Base-by-base conservation (phyloP, 2,113 vertebrate species). In the Mustela lutreola region DNA sequence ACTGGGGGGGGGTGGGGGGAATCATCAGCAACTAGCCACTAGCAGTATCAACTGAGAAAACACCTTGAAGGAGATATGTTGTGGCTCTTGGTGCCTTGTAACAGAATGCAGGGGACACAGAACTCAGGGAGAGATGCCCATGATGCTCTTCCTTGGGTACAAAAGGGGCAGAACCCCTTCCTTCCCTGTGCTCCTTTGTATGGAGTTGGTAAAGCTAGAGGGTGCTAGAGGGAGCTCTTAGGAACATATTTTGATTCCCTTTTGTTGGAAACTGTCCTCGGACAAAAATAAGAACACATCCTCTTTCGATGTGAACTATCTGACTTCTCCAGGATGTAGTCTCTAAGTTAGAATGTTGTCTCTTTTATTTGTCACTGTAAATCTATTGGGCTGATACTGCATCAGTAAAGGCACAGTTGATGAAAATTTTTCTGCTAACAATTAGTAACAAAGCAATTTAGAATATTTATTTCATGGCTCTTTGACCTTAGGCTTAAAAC, bases 241-340 rank as follows among this genome's bases (percentile, higher is more conserved):
- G 98, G 97, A 98, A 12, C 0, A 26, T 1, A 2, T 67, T 91
- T 33, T 93, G 94, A 89, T 76, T 79, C 96, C 87, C 93, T 98
- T 98, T 98, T 98, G 98, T 98, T 98, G 80, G 98, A 98, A 98
- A 98, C 92, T 97, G 97, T 92, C 97, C 96, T 98, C 82, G 86
- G 94, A 98, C 97, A 96, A 98, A 98, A 98, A 98, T 97, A 98
- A 98, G 97, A 98, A 95, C 82, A 93, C 89, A 97, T 86, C 97
- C 97, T 97, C 95, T 89, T 82, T 97, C 98, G 98, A 98, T 98
- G 98, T 98, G 97, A 79, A 98, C 98, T 98, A 98, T 98, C 98
- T 98, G 98, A 98, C 97, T 98, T 96, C 80, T 45, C 84, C 60
- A 56, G 98, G 94, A 70, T 96, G 96, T 81, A n/a, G 91, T 79